Evolutionary conservation across 2,113 vertebrate genomes (phyloP).

Genomic region (Nannobrachium achirus): DNA sequence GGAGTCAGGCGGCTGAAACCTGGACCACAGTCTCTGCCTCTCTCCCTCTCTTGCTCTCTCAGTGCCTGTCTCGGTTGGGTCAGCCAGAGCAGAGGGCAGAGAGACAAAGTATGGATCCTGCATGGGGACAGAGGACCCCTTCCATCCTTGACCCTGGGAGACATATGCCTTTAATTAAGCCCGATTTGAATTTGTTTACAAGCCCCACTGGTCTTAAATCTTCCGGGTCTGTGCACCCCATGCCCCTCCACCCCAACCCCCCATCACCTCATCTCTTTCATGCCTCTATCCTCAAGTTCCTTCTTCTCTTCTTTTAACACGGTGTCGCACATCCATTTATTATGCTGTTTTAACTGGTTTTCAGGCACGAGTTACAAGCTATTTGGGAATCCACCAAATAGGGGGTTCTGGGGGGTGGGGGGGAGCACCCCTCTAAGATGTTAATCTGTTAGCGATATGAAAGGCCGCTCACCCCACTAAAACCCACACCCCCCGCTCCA

Average conservation of each 20-base stretch:
- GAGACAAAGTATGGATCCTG: slow-evolving; percentile 35
- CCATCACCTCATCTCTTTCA: slow-evolving; percentile 39
- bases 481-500: slow-evolving; percentile 27
- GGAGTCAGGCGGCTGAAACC: slow-evolving; percentile 74
- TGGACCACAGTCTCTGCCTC: slow-evolving; percentile 58
- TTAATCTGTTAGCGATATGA: slow-evolving; percentile 81
- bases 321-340: slow-evolving; percentile 81
- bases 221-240: slow-evolving; percentile 57
- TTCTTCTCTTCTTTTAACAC: slow-evolving; percentile 74
- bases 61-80: slow-evolving; percentile 45
- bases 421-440: slow-evolving; percentile 78
- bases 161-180: slow-evolving; percentile 81
- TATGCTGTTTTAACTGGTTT: slow-evolving; percentile 78
- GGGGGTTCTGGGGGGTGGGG: slow-evolving; percentile 74
- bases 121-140: slow-evolving; percentile 7
- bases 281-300: slow-evolving; percentile 44
- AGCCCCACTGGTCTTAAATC: slow-evolving; percentile 81
- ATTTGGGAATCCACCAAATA: slow-evolving; percentile 79
- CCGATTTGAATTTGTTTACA: slow-evolving; percentile 83
- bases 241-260: slow-evolving; percentile 14
- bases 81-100: slow-evolving; percentile 36
- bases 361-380: slow-evolving; percentile 80
- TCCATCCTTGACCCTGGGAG: slow-evolving; percentile 66
- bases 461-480: slow-evolving; percentile 79
- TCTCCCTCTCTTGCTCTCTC: slow-evolving; percentile 34